Evolutionary conservation across 2,888 invertebrate species (phyloP).

Genomic region (Pterobdella sp.): DNA sequence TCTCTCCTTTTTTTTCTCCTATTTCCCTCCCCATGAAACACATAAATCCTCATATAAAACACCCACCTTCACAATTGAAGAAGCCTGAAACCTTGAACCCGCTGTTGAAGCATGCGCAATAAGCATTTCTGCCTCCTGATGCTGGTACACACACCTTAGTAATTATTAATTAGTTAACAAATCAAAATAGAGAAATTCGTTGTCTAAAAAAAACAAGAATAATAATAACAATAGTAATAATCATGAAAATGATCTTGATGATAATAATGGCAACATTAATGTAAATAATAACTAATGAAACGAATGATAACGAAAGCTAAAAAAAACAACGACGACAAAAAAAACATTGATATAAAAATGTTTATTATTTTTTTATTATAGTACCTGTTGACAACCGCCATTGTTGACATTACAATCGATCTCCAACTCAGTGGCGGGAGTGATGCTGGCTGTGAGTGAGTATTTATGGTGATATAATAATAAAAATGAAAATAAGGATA

Average conservation of each 20-base stretch:
- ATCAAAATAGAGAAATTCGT: no score
- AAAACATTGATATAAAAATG: background rate
- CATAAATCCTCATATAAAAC: background rate
- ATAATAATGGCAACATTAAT: no score
- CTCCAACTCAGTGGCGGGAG: background rate
- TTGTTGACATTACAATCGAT: constrained; percentile 20
- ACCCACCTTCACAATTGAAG: background rate
- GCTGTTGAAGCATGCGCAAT: constrained; percentile 9
- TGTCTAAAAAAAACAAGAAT: no score
- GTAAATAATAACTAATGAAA: no score
- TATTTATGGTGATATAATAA: background rate
- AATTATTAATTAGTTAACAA: no score
- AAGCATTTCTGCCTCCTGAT: background rate
- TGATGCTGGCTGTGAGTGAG: background rate
- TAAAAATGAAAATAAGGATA: background rate
- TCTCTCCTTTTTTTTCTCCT: no score
- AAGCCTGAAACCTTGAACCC: background rate
- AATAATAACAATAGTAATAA: no score
- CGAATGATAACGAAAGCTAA: no score
- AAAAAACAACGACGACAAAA: no score
- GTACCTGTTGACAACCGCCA: constrained; percentile 23
- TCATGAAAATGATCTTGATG: no score
- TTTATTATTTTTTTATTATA: background rate
- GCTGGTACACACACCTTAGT: constrained; percentile 18
- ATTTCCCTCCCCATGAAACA: background rate